Conservation (phyloP, 1,140 invertebrate species). For the Penaeus vannamei region DNA sequence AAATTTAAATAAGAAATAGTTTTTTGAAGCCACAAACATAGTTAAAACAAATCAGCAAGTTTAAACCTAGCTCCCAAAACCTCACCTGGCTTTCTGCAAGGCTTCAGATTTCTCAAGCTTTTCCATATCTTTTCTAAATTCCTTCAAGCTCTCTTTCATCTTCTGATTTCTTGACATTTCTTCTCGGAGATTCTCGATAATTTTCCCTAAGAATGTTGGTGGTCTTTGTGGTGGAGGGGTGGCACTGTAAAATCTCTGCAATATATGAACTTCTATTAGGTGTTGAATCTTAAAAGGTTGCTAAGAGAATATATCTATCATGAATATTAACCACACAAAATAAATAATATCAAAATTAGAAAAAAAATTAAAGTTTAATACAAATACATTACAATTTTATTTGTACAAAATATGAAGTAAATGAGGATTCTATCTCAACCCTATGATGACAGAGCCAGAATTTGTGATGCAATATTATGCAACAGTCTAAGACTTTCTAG, state of each 20-base stretch:
- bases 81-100: conserved; percentile 85
- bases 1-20: background rate
- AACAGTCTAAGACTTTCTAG: too few species aligned
- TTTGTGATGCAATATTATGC: too few species aligned
- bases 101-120: conserved; percentile 99
- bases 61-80: background rate
- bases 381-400: too few species aligned
- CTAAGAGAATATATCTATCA: too few species aligned
- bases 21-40: background rate
- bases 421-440: too few species aligned
- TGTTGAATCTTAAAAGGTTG: too few species aligned
- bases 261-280: too few species aligned
- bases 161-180: conserved; percentile 98
- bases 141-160: conserved; percentile 97
- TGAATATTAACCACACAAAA: too few species aligned
- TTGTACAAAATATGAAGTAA: too few species aligned
- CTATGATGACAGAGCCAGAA: too few species aligned
- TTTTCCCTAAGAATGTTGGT: conserved; percentile 84
- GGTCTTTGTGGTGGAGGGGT: conserved; percentile 62
- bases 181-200: conserved; percentile 93
- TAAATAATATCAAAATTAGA: too few species aligned
- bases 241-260: conserved; percentile 43
- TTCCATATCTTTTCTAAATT: conserved; percentile 96
- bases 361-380: too few species aligned
- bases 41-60: background rate